Base-by-base conservation (phyloP, 2,888 invertebrate species). In the Pseudolycoriella hygida region DNA sequence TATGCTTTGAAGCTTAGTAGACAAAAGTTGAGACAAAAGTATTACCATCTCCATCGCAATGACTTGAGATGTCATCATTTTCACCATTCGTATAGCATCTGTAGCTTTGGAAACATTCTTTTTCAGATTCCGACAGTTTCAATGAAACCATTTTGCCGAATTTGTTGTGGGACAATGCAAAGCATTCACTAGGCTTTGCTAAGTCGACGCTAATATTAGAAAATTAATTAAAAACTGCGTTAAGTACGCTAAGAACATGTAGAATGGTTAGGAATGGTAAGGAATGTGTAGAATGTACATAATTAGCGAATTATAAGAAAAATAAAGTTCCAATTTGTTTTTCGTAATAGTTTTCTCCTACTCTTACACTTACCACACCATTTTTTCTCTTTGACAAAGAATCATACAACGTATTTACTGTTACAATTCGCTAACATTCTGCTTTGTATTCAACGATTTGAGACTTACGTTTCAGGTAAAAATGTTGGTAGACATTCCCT, bases 401-500 rank as follows among this genome's bases (percentile, higher is more conserved):
- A n/a, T n/a, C n/a, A n/a, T n/a, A n/a, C n/a, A n/a, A n/a, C n/a
- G n/a, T n/a, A n/a, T n/a, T n/a, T n/a, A n/a, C n/a, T n/a, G n/a
- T n/a, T n/a, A n/a, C n/a, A n/a, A n/a, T n/a, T n/a, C n/a, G n/a
- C n/a, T n/a, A n/a, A n/a, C n/a, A n/a, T n/a, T n/a, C n/a, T n/a
- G n/a, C n/a, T n/a, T n/a, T n/a, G n/a, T n/a, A n/a, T n/a, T n/a
- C n/a, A n/a, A n/a, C n/a, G n/a, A n/a, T n/a, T 25, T 8, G 8
- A n/a, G 20, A 64, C 68, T 67, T 60, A 73, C 72, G 56, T 53
- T 51, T 71, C 61, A 6, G 69, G 64, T 43, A 76, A 54, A 47
- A 70, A 68, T 55, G 80, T 71, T 10, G 84, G 80, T 57, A 76
- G 71, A 2, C 83, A 75, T 54, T 77, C 70, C 57, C 73, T 70